Percentiles rank a stretch among this genome's conserved stretches.
Conservation (phyloP, 2,797 vertebrate species). For the Lacerta agilis region DNA sequence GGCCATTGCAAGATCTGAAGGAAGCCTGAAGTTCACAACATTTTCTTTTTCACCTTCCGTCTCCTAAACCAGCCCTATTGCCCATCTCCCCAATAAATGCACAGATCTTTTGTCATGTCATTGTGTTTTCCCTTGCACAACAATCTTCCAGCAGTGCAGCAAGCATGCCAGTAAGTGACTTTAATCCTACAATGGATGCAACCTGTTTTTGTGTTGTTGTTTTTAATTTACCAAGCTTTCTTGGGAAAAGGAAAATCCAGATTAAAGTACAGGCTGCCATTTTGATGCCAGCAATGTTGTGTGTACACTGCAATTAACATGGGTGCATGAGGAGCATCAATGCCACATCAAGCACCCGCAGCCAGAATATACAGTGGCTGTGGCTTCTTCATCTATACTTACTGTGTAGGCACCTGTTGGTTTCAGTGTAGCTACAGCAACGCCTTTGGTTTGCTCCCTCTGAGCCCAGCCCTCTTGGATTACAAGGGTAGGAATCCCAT, state of each 20-base stretch:
- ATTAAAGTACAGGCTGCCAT: too few relatives aligned
- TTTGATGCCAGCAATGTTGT: too few relatives aligned
- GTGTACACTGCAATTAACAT: too few relatives aligned
- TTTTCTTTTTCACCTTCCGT: slow-evolving; percentile 47
- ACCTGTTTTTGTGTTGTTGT: too few relatives aligned
- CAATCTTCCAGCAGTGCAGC: too few relatives aligned
- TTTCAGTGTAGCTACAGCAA: slow-evolving; percentile 45
- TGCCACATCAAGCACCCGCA: neutral
- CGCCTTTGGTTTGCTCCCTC: slow-evolving; percentile 38
- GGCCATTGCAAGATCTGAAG: neutral
- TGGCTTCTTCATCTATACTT: neutral
- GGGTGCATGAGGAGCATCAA: too few relatives aligned
- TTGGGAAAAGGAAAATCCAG: too few relatives aligned
- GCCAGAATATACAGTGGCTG: neutral
- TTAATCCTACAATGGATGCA: too few relatives aligned
- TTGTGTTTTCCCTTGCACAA: too few relatives aligned
- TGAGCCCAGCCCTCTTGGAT: slow-evolving; percentile 63
- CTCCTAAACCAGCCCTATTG: neutral
- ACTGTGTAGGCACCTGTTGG: slow-evolving; percentile 41
- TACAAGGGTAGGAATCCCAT: slow-evolving; percentile 72
- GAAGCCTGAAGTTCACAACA: slow-evolving; percentile 30
- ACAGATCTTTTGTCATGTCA: neutral
- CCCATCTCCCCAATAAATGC: neutral
- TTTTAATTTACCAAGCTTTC: too few relatives aligned
- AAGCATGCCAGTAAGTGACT: too few relatives aligned